Conservation (phyloP, 2,888 invertebrate genomes). For the Gibbula magus region DNA sequence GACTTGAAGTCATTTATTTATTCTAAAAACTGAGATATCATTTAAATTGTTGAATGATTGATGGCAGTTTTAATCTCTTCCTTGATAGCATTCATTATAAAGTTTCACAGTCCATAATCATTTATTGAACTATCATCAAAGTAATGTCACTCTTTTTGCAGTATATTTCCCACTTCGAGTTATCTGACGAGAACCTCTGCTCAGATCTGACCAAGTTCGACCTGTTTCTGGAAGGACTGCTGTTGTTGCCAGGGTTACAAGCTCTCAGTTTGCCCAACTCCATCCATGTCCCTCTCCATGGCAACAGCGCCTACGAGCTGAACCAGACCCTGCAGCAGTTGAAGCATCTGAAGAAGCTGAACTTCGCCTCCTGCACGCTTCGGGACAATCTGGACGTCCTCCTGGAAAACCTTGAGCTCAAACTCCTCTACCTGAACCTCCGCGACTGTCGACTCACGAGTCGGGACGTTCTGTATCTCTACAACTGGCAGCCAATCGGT, state of each 20-base stretch:
- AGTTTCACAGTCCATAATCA: too few species aligned
- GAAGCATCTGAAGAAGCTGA: slow-evolving; percentile 49
- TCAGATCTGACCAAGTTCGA: slow-evolving; percentile 45
- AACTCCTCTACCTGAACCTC: slow-evolving; percentile 57
- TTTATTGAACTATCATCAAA: slow-evolving; percentile 38
- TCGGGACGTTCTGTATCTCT: slow-evolving; percentile 54
- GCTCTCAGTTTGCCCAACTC: slow-evolving; percentile 64
- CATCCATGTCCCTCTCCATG: slow-evolving; percentile 51
- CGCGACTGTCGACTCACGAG: slow-evolving; percentile 63
- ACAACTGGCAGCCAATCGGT: slow-evolving; percentile 52
- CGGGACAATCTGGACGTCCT: slow-evolving; percentile 48
- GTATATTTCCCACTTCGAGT: slow-evolving; percentile 66
- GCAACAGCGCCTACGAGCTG: slow-evolving; percentile 43
- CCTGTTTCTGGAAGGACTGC: slow-evolving; percentile 52
- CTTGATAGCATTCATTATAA: too few species aligned
- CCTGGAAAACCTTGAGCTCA: slow-evolving; percentile 43
- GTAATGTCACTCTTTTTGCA: slow-evolving; percentile 35
- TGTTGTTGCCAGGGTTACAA: slow-evolving; percentile 51
- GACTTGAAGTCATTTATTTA: too few species aligned
- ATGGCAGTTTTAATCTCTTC: too few species aligned
- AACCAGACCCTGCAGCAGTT: slow-evolving; percentile 46
- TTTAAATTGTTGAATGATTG: too few species aligned
- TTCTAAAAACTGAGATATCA: too few species aligned
- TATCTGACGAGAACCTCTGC: slow-evolving; percentile 58
- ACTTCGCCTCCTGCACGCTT: slow-evolving; percentile 64